These are phyloP conservation scores for Benitochromis conjunctus DNA, from an alignment of 2,113 vertebrate species.

Conservation along the genomic window DNA sequence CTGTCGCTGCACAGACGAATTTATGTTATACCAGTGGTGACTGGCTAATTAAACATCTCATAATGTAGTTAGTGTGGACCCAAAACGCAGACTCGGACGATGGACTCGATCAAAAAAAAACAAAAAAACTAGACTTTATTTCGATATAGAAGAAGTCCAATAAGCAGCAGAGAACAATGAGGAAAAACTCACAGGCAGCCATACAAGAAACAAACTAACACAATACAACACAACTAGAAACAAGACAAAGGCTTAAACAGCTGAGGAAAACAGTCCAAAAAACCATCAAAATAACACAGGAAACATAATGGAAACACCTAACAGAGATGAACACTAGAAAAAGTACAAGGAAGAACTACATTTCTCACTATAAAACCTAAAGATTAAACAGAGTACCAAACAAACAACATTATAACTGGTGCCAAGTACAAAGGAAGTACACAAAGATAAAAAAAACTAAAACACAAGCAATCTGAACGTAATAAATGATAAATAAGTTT, in stretches of 20 bases:
- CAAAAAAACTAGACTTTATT: background rate
- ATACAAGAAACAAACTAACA: background rate
- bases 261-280: background rate
- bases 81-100: background rate
- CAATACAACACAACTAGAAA: background rate
- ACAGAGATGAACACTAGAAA: background rate
- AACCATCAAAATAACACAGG: background rate
- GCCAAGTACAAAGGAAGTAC: background rate
- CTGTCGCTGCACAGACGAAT: accelerated
- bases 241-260: accelerated
- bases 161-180: background rate
- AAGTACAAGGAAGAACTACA: background rate
- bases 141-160: background rate
- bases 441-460: accelerated
- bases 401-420: background rate
- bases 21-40: accelerated
- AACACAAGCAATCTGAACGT: background rate
- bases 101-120: background rate
- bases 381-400: background rate
- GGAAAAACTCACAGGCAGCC: background rate
- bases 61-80: accelerated
- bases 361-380: background rate
- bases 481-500: background rate
- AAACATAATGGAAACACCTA: background rate
- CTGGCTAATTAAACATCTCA: background rate